Percentiles rank a stretch among this genome's conserved stretches.
phyloP scores from a whole-genome alignment of 2,888 invertebrate species.

The Oxytorus armatus region DNA sequence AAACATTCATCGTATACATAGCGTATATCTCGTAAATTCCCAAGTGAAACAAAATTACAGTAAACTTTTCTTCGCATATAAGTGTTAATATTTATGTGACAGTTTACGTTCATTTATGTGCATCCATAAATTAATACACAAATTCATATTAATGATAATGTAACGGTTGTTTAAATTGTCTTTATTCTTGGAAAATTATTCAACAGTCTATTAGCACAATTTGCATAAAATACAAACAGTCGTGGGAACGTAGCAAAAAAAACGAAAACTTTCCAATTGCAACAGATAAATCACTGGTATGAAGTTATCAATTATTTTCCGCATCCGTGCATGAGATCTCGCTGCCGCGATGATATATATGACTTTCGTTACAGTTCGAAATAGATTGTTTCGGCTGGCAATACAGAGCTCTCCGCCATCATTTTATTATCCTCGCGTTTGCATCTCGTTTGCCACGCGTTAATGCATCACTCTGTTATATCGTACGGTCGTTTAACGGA shows the following conservation, averaged over 20 bases:
- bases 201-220: slow-evolving; percentile 14
- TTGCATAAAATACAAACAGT: slow-evolving; percentile 42
- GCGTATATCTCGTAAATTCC: background rate
- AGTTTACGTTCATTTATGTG: background rate
- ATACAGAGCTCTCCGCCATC: slow-evolving; percentile 19
- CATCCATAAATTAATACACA: slow-evolving; percentile 11
- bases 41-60: slow-evolving; percentile 1
- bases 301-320: slow-evolving; percentile 54
- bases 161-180: background rate
- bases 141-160: slow-evolving; percentile 19
- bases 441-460: background rate
- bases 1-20: background rate
- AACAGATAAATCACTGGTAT: slow-evolving; percentile 20
- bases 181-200: slow-evolving; percentile 44
- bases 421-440: slow-evolving; percentile 22
- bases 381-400: slow-evolving; percentile 17
- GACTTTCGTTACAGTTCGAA: slow-evolving; percentile 11
- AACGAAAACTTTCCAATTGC: slow-evolving; percentile 29
- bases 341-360: slow-evolving; percentile 25
- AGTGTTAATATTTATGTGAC: background rate
- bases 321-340: background rate
- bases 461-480: slow-evolving; percentile 30
- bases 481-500: background rate
- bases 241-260: no score
- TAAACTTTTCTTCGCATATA: background rate